Percentiles rank a stretch among this genome's conserved stretches.
phyloP scores from a whole-genome alignment of 2,113 vertebrate species.

The Solea senegalensis region DNA sequence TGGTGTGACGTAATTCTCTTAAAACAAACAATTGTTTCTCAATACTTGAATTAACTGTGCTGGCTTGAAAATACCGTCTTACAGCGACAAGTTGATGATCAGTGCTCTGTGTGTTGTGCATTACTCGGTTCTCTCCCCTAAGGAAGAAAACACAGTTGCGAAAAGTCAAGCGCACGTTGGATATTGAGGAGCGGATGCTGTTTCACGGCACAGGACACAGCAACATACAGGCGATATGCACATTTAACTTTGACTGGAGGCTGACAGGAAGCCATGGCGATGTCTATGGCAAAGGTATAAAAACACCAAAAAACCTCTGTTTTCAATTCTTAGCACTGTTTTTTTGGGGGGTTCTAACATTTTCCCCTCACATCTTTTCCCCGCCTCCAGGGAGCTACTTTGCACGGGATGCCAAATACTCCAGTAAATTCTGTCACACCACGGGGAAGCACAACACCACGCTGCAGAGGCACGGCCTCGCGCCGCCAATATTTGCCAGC shows the following conservation, averaged over 20 bases:
- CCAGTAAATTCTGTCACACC: slow-evolving; percentile 94
- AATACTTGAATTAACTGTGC: no score
- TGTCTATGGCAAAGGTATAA: slow-evolving; percentile 93
- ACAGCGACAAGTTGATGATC: slow-evolving; percentile 18
- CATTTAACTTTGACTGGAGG: slow-evolving; percentile 97
- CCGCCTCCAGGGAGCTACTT: slow-evolving; percentile 91
- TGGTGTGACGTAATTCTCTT: not conserved
- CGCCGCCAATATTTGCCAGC: slow-evolving; percentile 75
- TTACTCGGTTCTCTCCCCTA: slow-evolving; percentile 39
- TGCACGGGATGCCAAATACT: slow-evolving; percentile 91
- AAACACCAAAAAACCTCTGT: not conserved
- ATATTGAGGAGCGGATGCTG: slow-evolving; percentile 93
- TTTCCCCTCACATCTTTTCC: slow-evolving; percentile 1
- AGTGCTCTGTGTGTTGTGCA: slow-evolving; percentile 32
- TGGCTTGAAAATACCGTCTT: not conserved
- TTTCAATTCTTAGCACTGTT: not conserved
- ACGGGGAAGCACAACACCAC: slow-evolving; percentile 89
- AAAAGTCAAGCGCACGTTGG: slow-evolving; percentile 87
- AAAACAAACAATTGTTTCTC: no score
- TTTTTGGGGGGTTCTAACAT: slow-evolving; percentile 3
- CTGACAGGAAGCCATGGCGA: slow-evolving; percentile 94
- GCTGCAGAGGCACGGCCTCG: slow-evolving; percentile 81
- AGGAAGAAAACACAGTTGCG: slow-evolving; percentile 96
- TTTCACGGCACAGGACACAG: slow-evolving; percentile 97
- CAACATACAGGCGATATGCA: slow-evolving; percentile 96